Conservation (phyloP, 2,113 vertebrate species). For the Apteryx mantelli region DNA sequence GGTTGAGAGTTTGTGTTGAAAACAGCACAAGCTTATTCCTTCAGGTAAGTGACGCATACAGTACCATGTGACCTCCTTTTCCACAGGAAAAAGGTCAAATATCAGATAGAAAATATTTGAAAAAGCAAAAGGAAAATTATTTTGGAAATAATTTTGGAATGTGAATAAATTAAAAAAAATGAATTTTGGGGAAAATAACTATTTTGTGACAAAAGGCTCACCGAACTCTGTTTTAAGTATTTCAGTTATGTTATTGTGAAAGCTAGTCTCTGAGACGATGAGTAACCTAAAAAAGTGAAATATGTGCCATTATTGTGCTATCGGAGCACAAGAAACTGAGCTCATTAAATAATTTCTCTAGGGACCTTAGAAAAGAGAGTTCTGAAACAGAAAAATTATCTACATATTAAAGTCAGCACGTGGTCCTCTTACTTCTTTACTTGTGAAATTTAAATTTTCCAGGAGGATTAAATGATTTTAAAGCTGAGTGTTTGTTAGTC, state of each 20-base stretch:
- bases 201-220: not conserved
- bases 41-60: slow-evolving; percentile 12
- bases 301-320: not conserved
- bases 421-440: slow-evolving; percentile 14
- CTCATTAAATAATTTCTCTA: not conserved
- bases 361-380: slow-evolving; percentile 31
- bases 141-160: not conserved
- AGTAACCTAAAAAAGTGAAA: not conserved
- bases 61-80: not conserved
- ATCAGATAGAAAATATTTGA: not conserved
- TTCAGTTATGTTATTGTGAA: not conserved
- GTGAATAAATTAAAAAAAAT: not conserved
- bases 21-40: slow-evolving; percentile 7
- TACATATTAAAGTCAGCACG: slow-evolving; percentile 8
- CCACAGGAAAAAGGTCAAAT: not conserved
- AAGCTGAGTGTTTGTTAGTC: not conserved
- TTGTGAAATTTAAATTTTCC: slow-evolving; percentile 26
- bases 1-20: not conserved
- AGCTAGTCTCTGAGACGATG: not conserved
- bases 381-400: slow-evolving; percentile 10
- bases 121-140: not conserved
- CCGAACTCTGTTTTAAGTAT: not conserved
- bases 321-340: not conserved
- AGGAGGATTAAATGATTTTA: slow-evolving; percentile 39
- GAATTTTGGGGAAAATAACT: not conserved